A percentile compares a stretch with the other conserved stretches of the same genome.
phyloP scores from a whole-genome alignment of 1,140 invertebrate genomes.

The Pissodes strobi region DNA sequence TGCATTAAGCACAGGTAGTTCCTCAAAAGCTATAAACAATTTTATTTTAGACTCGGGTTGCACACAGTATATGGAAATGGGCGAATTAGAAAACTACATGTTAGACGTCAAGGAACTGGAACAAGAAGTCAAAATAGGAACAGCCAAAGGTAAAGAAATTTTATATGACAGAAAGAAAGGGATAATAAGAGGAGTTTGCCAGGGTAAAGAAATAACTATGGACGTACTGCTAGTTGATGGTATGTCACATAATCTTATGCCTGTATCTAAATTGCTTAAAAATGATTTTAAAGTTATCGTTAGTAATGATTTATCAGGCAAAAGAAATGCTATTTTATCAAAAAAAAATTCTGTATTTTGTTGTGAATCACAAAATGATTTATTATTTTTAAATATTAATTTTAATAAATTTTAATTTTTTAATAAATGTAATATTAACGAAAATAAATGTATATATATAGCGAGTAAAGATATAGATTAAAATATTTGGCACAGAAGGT shows the following conservation, averaged over 20 bases:
- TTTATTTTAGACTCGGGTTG: too few species aligned
- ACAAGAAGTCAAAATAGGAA: too few species aligned
- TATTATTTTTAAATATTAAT: not conserved
- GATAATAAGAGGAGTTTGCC: too few species aligned
- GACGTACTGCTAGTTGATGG: too few species aligned
- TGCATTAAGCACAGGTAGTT: too few species aligned
- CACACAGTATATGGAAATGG: too few species aligned
- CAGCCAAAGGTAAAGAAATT: too few species aligned
- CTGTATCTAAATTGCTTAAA: not conserved
- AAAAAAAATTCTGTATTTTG: not conserved
- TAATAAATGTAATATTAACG: not conserved
- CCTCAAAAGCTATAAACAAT: too few species aligned
- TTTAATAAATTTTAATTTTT: too few species aligned
- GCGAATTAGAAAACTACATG: not conserved
- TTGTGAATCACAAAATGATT: not conserved
- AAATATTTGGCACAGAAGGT: slow-evolving; percentile 32
- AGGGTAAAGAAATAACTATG: too few species aligned
- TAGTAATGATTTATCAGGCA: not conserved
- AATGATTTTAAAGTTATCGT: not conserved
- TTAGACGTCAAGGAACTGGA: not conserved
- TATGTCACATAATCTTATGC: too few species aligned
- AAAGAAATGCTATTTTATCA: not conserved
- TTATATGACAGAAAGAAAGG: too few species aligned
- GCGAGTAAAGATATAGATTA: not conserved
- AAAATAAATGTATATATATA: not conserved